These are phyloP conservation scores for Troides oblongomaculatus DNA, from an alignment of 2,888 invertebrate genomes.

Conservation along the genomic window DNA sequence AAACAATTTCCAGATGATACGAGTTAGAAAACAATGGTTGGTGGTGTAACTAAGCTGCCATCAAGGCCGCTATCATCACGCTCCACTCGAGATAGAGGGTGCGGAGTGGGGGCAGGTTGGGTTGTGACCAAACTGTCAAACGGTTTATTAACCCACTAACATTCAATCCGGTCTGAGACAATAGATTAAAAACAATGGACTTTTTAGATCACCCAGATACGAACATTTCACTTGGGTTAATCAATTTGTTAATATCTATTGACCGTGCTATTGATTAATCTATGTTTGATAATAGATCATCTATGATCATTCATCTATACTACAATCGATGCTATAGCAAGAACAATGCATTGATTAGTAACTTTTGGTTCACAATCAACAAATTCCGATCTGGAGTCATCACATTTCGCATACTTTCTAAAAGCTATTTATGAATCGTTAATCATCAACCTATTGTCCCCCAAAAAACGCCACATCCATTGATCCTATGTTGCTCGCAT, in stretches of 20 bases:
- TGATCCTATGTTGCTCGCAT: too few relatives aligned
- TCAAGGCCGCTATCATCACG: conserved; percentile 38
- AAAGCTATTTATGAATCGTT: too few relatives aligned
- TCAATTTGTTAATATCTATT: conserved; percentile 8
- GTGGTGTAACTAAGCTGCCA: conserved; percentile 16
- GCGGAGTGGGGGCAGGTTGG: not conserved
- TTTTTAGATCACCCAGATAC: conserved; percentile 26
- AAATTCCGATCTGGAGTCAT: too few relatives aligned
- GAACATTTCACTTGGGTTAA: conserved; percentile 15
- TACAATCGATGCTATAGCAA: too few relatives aligned
- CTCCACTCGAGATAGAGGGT: conserved; percentile 20
- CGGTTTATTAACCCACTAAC: conserved; percentile 40
- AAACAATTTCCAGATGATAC: conserved; percentile 17
- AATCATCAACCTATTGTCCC: too few relatives aligned
- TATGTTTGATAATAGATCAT: conserved; percentile 1
- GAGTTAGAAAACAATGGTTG: conserved; percentile 21
- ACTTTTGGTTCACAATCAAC: too few relatives aligned
- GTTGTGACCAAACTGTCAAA: conserved; percentile 32
- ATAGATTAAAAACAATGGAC: conserved; percentile 27
- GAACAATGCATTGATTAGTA: too few relatives aligned
- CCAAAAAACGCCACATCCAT: too few relatives aligned
- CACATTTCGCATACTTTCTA: too few relatives aligned
- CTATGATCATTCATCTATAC: not conserved
- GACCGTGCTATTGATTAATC: not conserved
- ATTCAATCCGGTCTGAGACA: conserved; percentile 36